Evolutionary conservation across 2,888 invertebrate species (phyloP).

Genomic region (Drosophila picticornis): DNA sequence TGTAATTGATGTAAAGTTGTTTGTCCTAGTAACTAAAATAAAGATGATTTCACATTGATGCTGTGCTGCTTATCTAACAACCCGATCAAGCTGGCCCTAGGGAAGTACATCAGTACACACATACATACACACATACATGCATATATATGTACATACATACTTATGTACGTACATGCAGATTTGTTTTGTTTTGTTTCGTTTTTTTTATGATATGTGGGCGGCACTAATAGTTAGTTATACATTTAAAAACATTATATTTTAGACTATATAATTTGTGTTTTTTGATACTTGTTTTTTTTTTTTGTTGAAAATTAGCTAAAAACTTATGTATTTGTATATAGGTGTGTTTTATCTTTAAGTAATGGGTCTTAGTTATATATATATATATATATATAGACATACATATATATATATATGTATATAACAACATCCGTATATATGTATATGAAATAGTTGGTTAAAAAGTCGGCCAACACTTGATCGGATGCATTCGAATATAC

Average conservation of each 20-base stretch:
- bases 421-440: background rate
- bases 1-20: conserved; percentile 55
- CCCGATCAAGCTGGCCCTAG: conserved; percentile 54
- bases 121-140: background rate
- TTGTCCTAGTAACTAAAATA: conserved; percentile 45
- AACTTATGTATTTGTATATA: conserved; percentile 3
- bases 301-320: conserved; percentile 5
- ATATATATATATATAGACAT: background rate
- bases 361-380: background rate
- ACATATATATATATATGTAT: background rate
- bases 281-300: background rate
- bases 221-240: conserved; percentile 20
- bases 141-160: conserved; percentile 5
- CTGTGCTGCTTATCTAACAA: conserved; percentile 35
- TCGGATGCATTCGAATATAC: conserved; percentile 16
- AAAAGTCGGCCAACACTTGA: conserved; percentile 20
- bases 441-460: conserved; percentile 19
- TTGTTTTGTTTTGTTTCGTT: background rate
- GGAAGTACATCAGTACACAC: background rate
- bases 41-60: conserved; percentile 62
- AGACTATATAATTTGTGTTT: background rate
- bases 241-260: conserved; percentile 9
- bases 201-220: conserved; percentile 30
- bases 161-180: conserved; percentile 1
- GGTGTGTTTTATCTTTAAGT: background rate